Evolutionary conservation across 2,113 vertebrate genomes (phyloP), one percentile per base, ranked within the genome.

Genomic region (Tenebrosternarchus preto): DNA sequence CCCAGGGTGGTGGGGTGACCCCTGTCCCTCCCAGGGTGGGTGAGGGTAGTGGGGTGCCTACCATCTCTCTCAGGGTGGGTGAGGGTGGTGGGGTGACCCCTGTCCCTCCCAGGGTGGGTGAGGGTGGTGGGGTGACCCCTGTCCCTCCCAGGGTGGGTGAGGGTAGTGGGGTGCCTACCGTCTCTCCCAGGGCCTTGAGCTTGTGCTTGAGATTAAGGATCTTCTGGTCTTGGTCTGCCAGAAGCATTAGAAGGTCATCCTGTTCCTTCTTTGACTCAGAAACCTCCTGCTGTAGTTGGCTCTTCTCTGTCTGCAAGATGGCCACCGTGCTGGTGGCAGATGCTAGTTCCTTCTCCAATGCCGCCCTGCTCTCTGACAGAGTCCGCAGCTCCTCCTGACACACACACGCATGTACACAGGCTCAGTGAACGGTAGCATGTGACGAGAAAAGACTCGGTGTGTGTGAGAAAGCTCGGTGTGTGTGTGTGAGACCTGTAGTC

Each of bases 221-320:
- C 84, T 98, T 98, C 93, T 97, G 97, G 89, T 99, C 98, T 87
- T 99, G 98, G 90, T 99, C 97, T 2, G 98, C 97, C 70, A 99
- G 88, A 78, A 99, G 94, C 89, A 99, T 95, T 74, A 99, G 91
- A 15, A 99, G 94, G 86, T 99, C 97, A 39, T 99, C 98, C 82
- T 99, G 98, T 66, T 99, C 98, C 84, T 97, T 99, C 88, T 96
- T 98, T 1, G 96, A 96, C 76, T 98, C 96, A 0, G 92, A 89
- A 17, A 99, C 89, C 33, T 98, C 96, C 31, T 92, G 88, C 67
- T 96, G 92, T 17, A 98, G 91, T 69, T 95, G 95, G 1, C 83
- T 86, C 27, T 95, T 97, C 87, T 99, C 96, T 0, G 93, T 93
- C 91, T 97, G 95, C 86, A 98, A 86, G 85, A 98, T 96, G 25